Conservation (phyloP, 2,888 invertebrate genomes). For the Leptura quadrifasciata region DNA sequence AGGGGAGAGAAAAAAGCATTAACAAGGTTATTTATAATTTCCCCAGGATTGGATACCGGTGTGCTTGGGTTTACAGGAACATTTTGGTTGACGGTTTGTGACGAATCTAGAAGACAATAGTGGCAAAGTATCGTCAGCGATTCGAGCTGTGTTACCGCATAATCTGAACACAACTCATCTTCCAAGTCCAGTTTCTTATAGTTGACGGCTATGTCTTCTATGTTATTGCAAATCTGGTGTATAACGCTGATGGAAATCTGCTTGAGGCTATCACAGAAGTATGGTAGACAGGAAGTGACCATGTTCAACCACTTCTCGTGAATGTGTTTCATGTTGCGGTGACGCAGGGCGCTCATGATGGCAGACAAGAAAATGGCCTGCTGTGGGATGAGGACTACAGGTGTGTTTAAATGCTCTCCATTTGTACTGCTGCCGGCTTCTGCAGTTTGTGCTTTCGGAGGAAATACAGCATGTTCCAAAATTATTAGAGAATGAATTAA, state of each 20-base stretch:
- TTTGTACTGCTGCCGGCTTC: conserved; percentile 63
- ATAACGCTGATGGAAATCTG: conserved; percentile 86
- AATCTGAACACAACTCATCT: conserved; percentile 82
- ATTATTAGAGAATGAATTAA: conserved; percentile 84
- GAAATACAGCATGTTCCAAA: conserved; percentile 82
- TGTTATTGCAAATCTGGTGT: conserved; percentile 86
- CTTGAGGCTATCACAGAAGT: conserved; percentile 85
- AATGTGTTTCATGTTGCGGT: conserved; percentile 82
- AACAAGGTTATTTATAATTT: conserved; percentile 87
- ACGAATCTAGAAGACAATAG: conserved; percentile 84
- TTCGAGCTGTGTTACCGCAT: conserved; percentile 86
- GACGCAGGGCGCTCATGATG: conserved; percentile 84
- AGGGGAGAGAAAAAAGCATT: conserved; percentile 85
- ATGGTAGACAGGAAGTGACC: conserved; percentile 87
- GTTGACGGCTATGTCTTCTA: conserved; percentile 77
- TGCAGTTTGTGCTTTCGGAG: conserved; percentile 47
- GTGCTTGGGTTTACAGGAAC: conserved; percentile 71
- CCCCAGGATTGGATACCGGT: conserved; percentile 79
- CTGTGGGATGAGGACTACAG: conserved; percentile 82
- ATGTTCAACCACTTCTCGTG: conserved; percentile 90
- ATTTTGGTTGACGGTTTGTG: conserved; percentile 70
- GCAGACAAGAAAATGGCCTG: conserved; percentile 90
- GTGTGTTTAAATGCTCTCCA: conserved; percentile 76
- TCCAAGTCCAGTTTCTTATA: conserved; percentile 72
- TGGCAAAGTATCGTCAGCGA: conserved; percentile 87